These are phyloP conservation scores for Drosophila ohnishii DNA, from an alignment of 1,140 invertebrate genomes.

Conservation along the genomic window DNA sequence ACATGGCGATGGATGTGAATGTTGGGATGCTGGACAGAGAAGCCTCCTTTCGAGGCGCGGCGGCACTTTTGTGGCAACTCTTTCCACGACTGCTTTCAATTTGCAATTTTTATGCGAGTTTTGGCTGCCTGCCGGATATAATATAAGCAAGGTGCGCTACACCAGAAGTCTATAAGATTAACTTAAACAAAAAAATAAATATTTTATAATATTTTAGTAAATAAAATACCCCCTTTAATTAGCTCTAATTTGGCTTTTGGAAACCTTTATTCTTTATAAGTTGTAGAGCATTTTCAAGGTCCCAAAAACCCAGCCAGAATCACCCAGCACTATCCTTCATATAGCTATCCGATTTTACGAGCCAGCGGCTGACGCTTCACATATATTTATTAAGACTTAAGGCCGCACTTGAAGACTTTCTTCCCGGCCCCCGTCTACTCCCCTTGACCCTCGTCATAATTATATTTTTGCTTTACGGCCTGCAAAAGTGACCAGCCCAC, in stretches of 20 bases:
- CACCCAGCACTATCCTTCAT: constrained; percentile 15
- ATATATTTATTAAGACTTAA: constrained; percentile 78
- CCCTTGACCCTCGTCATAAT: constrained; percentile 65
- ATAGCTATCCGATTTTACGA: constrained; percentile 59
- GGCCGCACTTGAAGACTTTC: constrained; percentile 46
- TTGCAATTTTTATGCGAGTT: constrained; percentile 71
- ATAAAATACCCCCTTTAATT: too few relatives aligned
- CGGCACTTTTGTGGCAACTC: constrained; percentile 65
- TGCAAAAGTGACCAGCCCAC: constrained; percentile 78
- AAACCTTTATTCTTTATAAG: not conserved
- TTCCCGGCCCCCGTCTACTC: not conserved
- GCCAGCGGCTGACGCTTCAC: constrained; percentile 41
- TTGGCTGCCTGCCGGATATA: constrained; percentile 57
- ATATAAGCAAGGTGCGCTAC: constrained; percentile 33
- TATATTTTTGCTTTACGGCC: constrained; percentile 78
- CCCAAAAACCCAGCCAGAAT: not conserved
- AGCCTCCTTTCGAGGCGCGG: constrained; percentile 17
- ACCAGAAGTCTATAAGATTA: not conserved
- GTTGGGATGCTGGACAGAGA: not conserved
- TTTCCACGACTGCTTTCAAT: constrained; percentile 54
- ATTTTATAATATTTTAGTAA: not conserved
- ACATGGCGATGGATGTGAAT: constrained; percentile 9
- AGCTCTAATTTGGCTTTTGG: too few relatives aligned
- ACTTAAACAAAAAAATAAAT: too few relatives aligned
- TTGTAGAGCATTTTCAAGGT: not conserved